Conservation (phyloP, 2,797 vertebrate species). For the Lepidocolaptes lacrymiger region DNA sequence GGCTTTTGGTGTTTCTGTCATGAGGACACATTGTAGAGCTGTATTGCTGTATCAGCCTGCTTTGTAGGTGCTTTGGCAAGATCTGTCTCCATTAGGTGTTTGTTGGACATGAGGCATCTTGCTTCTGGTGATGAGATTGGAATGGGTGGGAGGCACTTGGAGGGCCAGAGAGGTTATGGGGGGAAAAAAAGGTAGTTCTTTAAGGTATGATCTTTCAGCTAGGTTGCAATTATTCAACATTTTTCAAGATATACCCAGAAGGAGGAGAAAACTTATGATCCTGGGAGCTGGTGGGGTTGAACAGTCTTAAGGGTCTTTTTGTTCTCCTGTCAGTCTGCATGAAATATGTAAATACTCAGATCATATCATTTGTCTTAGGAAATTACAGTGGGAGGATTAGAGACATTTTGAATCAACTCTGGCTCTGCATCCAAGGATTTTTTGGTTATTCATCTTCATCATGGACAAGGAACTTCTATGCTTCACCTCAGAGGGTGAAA, state of each 20-base stretch:
- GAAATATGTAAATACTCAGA: background rate
- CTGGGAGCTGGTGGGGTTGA: background rate
- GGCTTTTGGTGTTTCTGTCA: background rate
- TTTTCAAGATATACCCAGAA: background rate
- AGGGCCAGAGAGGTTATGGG: background rate
- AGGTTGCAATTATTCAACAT: background rate
- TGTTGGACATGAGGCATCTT: background rate
- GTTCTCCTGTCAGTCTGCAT: background rate
- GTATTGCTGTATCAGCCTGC: background rate
- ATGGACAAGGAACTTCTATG: background rate
- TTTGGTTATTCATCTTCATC: background rate
- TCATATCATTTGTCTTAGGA: conserved; percentile 4
- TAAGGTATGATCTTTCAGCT: background rate
- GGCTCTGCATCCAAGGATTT: background rate
- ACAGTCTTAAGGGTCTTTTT: background rate
- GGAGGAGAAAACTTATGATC: background rate
- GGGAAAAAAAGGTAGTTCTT: background rate
- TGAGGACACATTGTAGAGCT: background rate
- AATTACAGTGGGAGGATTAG: conserved; percentile 19
- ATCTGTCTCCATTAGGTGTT: background rate
- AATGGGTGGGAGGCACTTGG: background rate
- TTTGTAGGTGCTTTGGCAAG: background rate
- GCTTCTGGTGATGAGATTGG: background rate
- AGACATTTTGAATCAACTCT: background rate
- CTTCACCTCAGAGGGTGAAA: background rate